Percentiles rank a stretch among this genome's conserved stretches.
These are phyloP conservation scores for Dromiciops gliroides DNA, from an alignment of 2,113 vertebrate genomes.

Conservation along the genomic window DNA sequence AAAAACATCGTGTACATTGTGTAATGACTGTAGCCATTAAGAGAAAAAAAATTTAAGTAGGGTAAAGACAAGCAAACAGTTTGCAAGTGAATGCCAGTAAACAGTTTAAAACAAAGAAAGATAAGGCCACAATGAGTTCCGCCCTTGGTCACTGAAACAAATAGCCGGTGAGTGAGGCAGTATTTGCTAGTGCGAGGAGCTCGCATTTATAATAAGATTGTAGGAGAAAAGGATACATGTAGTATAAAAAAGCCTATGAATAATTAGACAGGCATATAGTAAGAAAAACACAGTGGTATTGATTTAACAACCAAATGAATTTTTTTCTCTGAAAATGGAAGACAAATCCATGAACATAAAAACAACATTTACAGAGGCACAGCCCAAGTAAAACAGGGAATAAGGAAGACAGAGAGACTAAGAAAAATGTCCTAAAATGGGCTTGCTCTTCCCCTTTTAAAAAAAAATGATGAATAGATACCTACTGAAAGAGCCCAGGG, in stretches of 20 bases:
- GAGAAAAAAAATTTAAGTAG: constrained; percentile 63
- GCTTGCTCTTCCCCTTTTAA: background rate
- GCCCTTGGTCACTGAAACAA: constrained; percentile 82
- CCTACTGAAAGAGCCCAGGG: constrained; percentile 53
- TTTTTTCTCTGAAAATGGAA: constrained; percentile 72
- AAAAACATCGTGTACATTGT: constrained; percentile 61
- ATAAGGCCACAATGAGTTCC: constrained; percentile 89
- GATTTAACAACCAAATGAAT: constrained; percentile 43
- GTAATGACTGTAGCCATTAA: constrained; percentile 66
- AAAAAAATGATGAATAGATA: constrained; percentile 64
- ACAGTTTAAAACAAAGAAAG: constrained; percentile 80
- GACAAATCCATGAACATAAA: constrained; percentile 52
- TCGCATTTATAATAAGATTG: constrained; percentile 45
- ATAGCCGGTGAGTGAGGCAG: constrained; percentile 81
- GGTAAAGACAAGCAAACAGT: constrained; percentile 76
- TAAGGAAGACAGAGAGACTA: constrained; percentile 5
- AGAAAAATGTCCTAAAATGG: constrained; percentile 27
- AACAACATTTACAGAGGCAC: constrained; percentile 54
- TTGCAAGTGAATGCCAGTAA: constrained; percentile 81
- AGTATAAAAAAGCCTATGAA: background rate
- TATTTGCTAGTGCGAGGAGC: constrained; percentile 68
- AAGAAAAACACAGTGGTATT: constrained; percentile 70
- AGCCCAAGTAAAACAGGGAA: constrained; percentile 56
- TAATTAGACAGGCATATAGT: constrained; percentile 66
- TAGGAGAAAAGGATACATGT: background rate